Evolutionary conservation across 2,113 vertebrate species (phyloP), one percentile per base, ranked within the genome.

Genomic region (Otus sunia): DNA sequence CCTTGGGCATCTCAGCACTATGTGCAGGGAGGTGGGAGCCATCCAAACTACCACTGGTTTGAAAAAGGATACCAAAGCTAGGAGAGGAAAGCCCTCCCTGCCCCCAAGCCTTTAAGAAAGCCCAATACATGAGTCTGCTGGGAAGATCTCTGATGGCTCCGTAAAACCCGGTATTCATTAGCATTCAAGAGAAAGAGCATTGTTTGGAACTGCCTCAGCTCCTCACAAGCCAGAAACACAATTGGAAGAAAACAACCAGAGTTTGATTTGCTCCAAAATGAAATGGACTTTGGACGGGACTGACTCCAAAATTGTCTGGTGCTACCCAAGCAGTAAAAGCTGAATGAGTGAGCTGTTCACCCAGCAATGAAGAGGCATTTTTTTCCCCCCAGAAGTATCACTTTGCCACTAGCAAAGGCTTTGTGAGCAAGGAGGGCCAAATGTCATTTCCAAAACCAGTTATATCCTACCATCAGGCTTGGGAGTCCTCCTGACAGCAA

Each of bases 241-340:
- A 73, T 30, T 66, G 78, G 74, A 69, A 92, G 69, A 64, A 83
- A 90, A 53, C 62, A 90, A 73, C 36, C 19, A 58, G 66, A 72
- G 75, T 82, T 79, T 92, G 58, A 86, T 96, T 90, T 88, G 53
- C 82, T 90, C 53, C 45, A 55, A 92, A 92, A 90, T 86, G 49
- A 91, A 86, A 95, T 66, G 74, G 69, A 39, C 53, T 86, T 85
- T 75, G 85, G 69, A 49, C 4, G 22, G 22, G 68, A n/a, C 36
- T n/a, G 25, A 8, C 26, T 96, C 85, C 92, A 88, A 7, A 84
- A 81, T 32, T 88, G 71, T 39, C 53, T 73, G 62, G 36, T 82
- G 12, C 45, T 58, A 41, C 85, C 56, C 74, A 66, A 58, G 45
- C 81, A 41, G 58, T 32, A 50, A 59, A 36, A 79, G 34, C 60